A percentile compares a stretch with the other conserved stretches of the same genome.
These are phyloP conservation scores for Melanophora roralis DNA, from an alignment of 2,888 invertebrate genomes.

Conservation along the genomic window DNA sequence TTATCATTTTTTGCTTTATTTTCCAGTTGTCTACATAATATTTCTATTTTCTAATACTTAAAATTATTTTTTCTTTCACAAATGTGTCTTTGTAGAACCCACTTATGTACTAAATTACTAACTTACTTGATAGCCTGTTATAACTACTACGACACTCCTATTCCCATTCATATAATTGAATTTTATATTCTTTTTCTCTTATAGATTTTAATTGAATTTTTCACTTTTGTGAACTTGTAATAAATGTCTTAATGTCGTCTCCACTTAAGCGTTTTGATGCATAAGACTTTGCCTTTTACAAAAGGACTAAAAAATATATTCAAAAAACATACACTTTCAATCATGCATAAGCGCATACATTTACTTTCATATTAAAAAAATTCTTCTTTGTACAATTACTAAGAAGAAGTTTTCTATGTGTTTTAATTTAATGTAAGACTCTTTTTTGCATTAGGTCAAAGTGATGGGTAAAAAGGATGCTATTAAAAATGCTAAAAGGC, in stretches of 20 bases:
- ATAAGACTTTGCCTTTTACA: background rate
- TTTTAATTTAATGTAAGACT: constrained; percentile 26
- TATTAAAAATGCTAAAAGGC: constrained; percentile 15
- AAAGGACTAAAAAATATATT: constrained; percentile 12
- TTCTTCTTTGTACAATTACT: background rate
- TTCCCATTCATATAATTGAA: constrained; percentile 39
- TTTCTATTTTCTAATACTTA: background rate
- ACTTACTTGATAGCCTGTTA: too few relatives aligned
- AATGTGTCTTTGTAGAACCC: background rate
- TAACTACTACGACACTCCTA: background rate
- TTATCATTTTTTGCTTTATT: background rate
- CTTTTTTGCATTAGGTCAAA: constrained; percentile 24
- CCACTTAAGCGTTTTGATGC: constrained; percentile 50
- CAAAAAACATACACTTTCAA: constrained; percentile 2
- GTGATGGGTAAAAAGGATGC: constrained; percentile 32
- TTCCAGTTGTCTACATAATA: constrained; percentile 41
- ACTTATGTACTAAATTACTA: too few relatives aligned
- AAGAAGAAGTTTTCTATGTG: background rate
- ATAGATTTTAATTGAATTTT: constrained; percentile 58
- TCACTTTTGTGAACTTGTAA: constrained; percentile 57
- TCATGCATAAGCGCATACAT: background rate
- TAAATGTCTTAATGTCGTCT: constrained; percentile 58
- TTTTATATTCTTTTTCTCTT: constrained; percentile 5
- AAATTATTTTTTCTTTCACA: background rate
- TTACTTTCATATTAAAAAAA: background rate